phyloP scores from a whole-genome alignment of 2,113 vertebrate genomes.

The Silurus glanis region DNA sequence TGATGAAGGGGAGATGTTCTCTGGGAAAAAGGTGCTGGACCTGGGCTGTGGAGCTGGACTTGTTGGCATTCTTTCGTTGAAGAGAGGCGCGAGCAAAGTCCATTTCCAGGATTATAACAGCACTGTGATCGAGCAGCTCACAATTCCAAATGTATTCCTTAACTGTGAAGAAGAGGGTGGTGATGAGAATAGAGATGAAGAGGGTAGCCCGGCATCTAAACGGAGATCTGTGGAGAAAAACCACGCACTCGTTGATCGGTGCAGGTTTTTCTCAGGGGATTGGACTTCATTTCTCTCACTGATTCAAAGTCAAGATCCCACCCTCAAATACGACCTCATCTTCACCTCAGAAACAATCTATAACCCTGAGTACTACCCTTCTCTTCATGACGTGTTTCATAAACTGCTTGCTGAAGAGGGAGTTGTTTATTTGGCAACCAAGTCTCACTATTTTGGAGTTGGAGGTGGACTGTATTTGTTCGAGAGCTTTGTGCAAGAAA shows the following conservation, averaged over 20 bases:
- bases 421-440: constrained; percentile 84
- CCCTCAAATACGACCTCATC: constrained; percentile 83
- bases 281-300: constrained; percentile 83
- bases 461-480: constrained; percentile 88
- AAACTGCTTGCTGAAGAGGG: constrained; percentile 76
- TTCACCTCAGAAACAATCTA: constrained; percentile 95
- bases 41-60: constrained; percentile 92
- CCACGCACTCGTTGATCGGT: constrained; percentile 57
- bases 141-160: constrained; percentile 81
- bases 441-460: constrained; percentile 93
- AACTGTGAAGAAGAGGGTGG: constrained; percentile 67
- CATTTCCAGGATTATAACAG: constrained; percentile 98
- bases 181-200: constrained; percentile 9
- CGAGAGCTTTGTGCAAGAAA: constrained; percentile 79
- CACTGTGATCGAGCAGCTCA: constrained; percentile 87
- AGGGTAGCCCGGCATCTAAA: constrained; percentile 48
- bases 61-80: constrained; percentile 84
- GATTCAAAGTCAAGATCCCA: constrained; percentile 64
- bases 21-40: constrained; percentile 82
- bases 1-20: constrained; percentile 72
- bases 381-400: constrained; percentile 79
- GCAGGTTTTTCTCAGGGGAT: constrained; percentile 89
- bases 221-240: constrained; percentile 60
- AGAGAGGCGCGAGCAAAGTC: constrained; percentile 75
- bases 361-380: constrained; percentile 81